These are phyloP conservation scores for Laupala kohalensis DNA, from an alignment of 1,140 invertebrate species.

Conservation along the genomic window DNA sequence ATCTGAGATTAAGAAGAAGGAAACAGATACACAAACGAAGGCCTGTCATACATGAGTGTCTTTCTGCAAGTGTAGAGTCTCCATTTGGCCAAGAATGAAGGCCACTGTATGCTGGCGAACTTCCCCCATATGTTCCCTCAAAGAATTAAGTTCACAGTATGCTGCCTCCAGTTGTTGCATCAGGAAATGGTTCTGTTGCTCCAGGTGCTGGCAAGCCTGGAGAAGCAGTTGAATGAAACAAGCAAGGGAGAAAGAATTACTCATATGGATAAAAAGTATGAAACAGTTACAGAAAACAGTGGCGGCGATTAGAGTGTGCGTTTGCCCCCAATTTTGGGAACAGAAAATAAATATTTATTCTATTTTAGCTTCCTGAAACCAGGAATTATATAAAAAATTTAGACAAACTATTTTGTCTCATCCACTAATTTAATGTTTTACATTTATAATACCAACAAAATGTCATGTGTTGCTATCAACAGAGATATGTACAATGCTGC, in stretches of 20 bases:
- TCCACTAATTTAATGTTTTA: too few relatives aligned
- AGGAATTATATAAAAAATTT: too few relatives aligned
- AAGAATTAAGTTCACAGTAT: constrained; percentile 10
- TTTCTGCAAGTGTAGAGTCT: constrained; percentile 11
- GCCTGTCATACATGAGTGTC: constrained; percentile 12
- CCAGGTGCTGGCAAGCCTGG: constrained; percentile 6
- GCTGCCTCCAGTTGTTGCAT: constrained; percentile 9
- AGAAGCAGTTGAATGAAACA: not conserved
- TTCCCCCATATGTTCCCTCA: constrained; percentile 12
- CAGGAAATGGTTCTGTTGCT: constrained; percentile 11
- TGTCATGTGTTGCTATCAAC: too few relatives aligned
- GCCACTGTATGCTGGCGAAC: constrained; percentile 12
- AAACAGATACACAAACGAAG: not conserved
- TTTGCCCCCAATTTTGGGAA: too few relatives aligned
- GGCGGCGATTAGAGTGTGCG: too few relatives aligned
- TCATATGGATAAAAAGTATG: not conserved
- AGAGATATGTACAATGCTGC: too few relatives aligned
- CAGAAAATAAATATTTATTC: too few relatives aligned
- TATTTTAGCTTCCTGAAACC: too few relatives aligned
- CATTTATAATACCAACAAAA: too few relatives aligned
- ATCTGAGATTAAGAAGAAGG: not conserved
- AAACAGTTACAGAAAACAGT: too few relatives aligned
- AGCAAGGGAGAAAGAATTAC: not conserved
- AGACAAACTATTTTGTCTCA: too few relatives aligned
- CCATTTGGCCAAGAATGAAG: constrained; percentile 12